Conservation (phyloP, 2,888 invertebrate genomes). For the Chloromyia formosa region DNA sequence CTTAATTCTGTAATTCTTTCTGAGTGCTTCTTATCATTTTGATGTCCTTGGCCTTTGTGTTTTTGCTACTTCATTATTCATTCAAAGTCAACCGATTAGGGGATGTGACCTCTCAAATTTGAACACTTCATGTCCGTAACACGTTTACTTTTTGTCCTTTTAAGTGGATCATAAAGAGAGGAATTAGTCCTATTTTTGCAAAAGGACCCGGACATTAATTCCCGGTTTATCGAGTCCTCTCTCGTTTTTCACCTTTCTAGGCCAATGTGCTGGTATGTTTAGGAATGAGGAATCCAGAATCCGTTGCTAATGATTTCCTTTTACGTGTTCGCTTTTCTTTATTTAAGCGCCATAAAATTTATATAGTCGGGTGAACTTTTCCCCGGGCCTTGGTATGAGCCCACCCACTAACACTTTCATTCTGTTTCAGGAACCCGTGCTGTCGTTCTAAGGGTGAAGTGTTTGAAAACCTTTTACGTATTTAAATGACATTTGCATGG, state of each 20-base stretch:
- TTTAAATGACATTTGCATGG: constrained; percentile 38
- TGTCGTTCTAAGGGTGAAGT: not conserved
- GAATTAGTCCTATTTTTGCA: not conserved
- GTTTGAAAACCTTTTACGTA: constrained; percentile 17
- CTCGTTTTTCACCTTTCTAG: not conserved
- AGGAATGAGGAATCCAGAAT: not conserved
- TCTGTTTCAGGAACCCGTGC: not conserved
- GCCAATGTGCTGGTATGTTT: too few species aligned
- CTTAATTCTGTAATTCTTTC: too few species aligned
- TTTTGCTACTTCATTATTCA: too few species aligned
- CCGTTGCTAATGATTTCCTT: constrained; percentile 12
- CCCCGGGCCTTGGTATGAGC: too few species aligned
- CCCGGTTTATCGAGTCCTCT: not conserved
- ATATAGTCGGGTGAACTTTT: not conserved
- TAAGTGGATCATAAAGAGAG: not conserved
- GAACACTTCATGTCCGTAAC: too few species aligned
- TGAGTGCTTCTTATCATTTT: too few species aligned
- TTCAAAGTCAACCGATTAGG: too few species aligned
- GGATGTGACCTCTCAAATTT: too few species aligned
- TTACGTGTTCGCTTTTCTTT: not conserved
- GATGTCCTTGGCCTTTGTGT: too few species aligned
- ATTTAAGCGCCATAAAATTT: not conserved
- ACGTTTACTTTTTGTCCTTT: too few species aligned
- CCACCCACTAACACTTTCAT: not conserved
- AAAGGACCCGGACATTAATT: not conserved